Evolutionary conservation across 2,797 vertebrate genomes (phyloP), one percentile per base, ranked within the genome.

Genomic region (Anabas testudineus): DNA sequence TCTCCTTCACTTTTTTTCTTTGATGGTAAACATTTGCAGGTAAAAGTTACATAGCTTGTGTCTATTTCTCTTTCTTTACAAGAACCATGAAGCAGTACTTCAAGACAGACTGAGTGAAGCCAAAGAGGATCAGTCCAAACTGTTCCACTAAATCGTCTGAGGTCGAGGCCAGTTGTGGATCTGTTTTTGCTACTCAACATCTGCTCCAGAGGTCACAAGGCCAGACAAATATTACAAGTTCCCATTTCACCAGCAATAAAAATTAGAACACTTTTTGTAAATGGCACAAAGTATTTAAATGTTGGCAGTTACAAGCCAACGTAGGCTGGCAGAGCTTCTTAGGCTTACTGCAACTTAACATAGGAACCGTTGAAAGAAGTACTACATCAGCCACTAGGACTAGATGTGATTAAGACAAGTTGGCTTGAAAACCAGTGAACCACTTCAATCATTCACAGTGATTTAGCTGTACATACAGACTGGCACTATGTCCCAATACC

Each of bases 91-190:
- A 55, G 53, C 13, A 67, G 57, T 41, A 58, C 61, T 82, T 80
- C 10, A 64, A 62, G 55, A 49, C 52, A 67, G 55, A 83, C 55
- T 78, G 78, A 78, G 61, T 39, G 16, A 47, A 77, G 42, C 72
- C 60, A 72, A 75, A 89, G 66, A 78, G 73, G 81, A 88, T 84
- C 77, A 82, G 83, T 80, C 65, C 71, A 74, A 80, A 83, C 47
- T 67, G 75, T 71, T 56, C 56, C 57, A 64, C 16, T 84, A 85
- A 86, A 82, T 82, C 76, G 69, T 76, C 62, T 21, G 62, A 62
- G 66, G 68, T 48, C 52, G 46, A 65, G 54, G 48, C 64, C 67
- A 76, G 76, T 45, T 57, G 60, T 66, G 64, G 54, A 71, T 74
- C 66, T 58, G 51, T 71, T 58, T 48, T 74, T 61, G 54, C 16